Conservation (phyloP, 2,888 invertebrate genomes). For the Agonopterix arenella region DNA sequence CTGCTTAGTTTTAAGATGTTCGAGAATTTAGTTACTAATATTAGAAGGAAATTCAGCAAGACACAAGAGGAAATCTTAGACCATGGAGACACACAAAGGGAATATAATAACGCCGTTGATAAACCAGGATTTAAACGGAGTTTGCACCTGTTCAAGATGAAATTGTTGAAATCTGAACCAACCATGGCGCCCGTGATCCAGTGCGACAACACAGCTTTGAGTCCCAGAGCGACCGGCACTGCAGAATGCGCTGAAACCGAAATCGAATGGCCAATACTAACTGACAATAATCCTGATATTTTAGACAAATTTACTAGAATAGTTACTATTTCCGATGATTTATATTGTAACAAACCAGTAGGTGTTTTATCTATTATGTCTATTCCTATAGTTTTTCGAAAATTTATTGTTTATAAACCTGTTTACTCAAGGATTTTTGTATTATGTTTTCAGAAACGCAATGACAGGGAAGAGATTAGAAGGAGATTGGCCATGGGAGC, state of each 20-base stretch:
- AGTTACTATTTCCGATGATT: slow-evolving; percentile 42
- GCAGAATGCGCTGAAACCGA: slow-evolving; percentile 61
- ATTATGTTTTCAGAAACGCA: slow-evolving; percentile 82
- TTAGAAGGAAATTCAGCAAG: slow-evolving; percentile 62
- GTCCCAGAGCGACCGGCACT: slow-evolving; percentile 73
- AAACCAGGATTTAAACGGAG: slow-evolving; percentile 50
- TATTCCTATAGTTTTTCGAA: not conserved
- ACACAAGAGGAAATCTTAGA: slow-evolving; percentile 33
- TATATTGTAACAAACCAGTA: slow-evolving; percentile 42
- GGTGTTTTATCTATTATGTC: slow-evolving; percentile 5
- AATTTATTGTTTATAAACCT: not conserved
- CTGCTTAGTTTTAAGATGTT: slow-evolving; percentile 70
- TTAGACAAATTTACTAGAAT: slow-evolving; percentile 70
- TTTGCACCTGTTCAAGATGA: slow-evolving; percentile 51
- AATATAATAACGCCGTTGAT: slow-evolving; percentile 21
- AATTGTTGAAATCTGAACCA: slow-evolving; percentile 41
- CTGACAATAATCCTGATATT: slow-evolving; percentile 64
- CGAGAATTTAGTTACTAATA: slow-evolving; percentile 57
- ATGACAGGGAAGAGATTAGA: slow-evolving; percentile 95
- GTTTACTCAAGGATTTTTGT: not conserved
- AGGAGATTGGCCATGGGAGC: slow-evolving; percentile 91
- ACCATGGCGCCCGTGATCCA: slow-evolving; percentile 31
- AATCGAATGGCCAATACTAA: slow-evolving; percentile 75
- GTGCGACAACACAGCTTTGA: slow-evolving; percentile 62
- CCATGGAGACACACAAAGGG: slow-evolving; percentile 17